Conservation (phyloP, 1,140 invertebrate genomes). For the Acarapis woodi region DNA sequence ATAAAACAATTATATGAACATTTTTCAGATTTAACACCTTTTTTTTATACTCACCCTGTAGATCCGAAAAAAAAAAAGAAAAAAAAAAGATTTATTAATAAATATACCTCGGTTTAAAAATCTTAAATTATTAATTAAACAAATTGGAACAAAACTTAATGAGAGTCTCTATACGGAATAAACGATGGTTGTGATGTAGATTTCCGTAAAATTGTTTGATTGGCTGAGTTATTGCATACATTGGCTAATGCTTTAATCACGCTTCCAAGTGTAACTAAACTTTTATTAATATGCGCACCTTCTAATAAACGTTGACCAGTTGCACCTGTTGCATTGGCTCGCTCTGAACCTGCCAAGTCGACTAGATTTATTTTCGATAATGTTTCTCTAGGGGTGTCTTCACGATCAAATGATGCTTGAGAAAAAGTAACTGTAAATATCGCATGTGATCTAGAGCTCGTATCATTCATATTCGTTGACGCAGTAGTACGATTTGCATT, state of each 20-base stretch:
- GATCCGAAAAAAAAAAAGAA: too few relatives aligned
- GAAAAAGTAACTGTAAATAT: slow-evolving; percentile 21
- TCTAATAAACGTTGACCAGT: slow-evolving; percentile 83
- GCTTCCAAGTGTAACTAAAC: slow-evolving; percentile 76
- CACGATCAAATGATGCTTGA: slow-evolving; percentile 20
- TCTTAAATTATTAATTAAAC: too few relatives aligned
- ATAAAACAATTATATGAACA: too few relatives aligned
- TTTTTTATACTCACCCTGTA: too few relatives aligned
- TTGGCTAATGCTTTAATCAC: slow-evolving; percentile 91
- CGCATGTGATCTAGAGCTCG: slow-evolving; percentile 49
- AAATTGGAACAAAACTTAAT: too few relatives aligned
- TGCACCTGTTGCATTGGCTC: slow-evolving; percentile 49
- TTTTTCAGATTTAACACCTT: too few relatives aligned
- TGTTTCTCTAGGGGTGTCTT: slow-evolving; percentile 12
- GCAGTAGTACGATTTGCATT: slow-evolving; percentile 29
- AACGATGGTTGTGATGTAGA: slow-evolving; percentile 27
- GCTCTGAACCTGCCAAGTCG: slow-evolving; percentile 87
- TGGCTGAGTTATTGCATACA: slow-evolving; percentile 47
- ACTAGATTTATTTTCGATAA: slow-evolving; percentile 59
- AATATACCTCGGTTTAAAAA: too few relatives aligned
- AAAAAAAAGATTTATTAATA: too few relatives aligned
- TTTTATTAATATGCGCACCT: slow-evolving; percentile 90
- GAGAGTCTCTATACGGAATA: slow-evolving; percentile 90
- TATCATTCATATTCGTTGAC: slow-evolving; percentile 33
- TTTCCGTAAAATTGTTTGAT: not conserved